Percentiles rank a stretch among this genome's conserved stretches.
Conservation (phyloP, 2,888 invertebrate species). For the Andrena praecox region DNA sequence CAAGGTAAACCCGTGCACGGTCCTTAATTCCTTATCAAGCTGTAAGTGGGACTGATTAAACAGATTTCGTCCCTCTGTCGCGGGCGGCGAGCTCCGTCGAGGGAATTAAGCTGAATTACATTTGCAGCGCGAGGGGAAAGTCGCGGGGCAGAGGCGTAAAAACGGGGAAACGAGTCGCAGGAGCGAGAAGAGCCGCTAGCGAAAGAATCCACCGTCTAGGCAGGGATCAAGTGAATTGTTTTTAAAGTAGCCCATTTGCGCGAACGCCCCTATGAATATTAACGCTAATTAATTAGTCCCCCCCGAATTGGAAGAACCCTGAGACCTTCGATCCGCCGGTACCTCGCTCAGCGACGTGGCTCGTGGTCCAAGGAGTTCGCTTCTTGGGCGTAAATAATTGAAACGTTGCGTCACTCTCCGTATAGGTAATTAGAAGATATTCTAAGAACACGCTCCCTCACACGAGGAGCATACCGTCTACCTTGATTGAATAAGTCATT, state of each 20-base stretch:
- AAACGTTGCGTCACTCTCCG: not conserved
- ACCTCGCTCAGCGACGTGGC: constrained; percentile 18
- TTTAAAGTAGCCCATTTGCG: constrained; percentile 60
- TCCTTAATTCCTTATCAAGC: constrained; percentile 68
- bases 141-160: constrained; percentile 23
- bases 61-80: constrained; percentile 58
- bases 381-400: constrained; percentile 46
- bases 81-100: constrained; percentile 32
- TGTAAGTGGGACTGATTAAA: constrained; percentile 70
- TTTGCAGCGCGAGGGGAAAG: constrained; percentile 49
- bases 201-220: constrained; percentile 17
- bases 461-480: not conserved
- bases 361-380: constrained; percentile 4
- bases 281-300: constrained; percentile 75
- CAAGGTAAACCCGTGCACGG: constrained; percentile 25
- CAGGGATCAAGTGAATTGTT: constrained; percentile 70
- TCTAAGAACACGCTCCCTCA: not conserved
- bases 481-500: not conserved
- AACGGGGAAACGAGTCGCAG: not conserved
- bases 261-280: constrained; percentile 73
- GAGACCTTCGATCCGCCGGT: constrained; percentile 14
- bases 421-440: not conserved
- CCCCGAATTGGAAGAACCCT: constrained; percentile 42
- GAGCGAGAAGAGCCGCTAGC: not conserved
- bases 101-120: constrained; percentile 70